Evolutionary conservation across 2,113 vertebrate genomes (phyloP).

Genomic region (Epinephelus moara): DNA sequence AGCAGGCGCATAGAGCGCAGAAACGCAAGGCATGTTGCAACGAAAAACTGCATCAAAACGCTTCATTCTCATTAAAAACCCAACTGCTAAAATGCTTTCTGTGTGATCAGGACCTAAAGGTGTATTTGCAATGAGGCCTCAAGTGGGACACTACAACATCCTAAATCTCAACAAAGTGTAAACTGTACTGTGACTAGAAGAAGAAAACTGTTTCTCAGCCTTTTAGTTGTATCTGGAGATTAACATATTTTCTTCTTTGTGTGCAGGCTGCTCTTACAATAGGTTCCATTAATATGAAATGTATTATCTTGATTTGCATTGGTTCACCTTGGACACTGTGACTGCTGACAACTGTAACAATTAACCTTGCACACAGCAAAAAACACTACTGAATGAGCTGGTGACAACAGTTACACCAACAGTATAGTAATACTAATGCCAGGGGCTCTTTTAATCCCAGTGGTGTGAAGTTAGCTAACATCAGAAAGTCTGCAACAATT

Average conservation of each 20-base stretch:
- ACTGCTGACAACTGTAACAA: slow-evolving; percentile 9
- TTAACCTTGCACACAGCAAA: not conserved
- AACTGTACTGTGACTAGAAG: not conserved
- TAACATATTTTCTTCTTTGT: not conserved
- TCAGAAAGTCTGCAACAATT: not conserved
- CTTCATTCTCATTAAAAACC: too few species aligned
- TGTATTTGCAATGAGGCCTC: not conserved
- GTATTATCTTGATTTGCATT: not conserved
- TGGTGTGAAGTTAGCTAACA: not conserved
- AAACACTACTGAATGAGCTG: not conserved
- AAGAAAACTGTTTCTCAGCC: not conserved
- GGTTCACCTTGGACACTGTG: slow-evolving; percentile 13
- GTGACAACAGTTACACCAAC: not conserved
- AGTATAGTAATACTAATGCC: not conserved
- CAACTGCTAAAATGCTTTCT: too few species aligned
- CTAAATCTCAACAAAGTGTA: not conserved
- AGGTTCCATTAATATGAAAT: not conserved
- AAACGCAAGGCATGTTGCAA: too few species aligned
- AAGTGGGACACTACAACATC: too few species aligned
- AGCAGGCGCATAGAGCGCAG: too few species aligned
- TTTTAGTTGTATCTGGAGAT: not conserved
- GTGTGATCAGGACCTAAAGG: not conserved
- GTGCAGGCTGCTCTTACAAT: not conserved
- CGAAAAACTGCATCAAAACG: too few species aligned
- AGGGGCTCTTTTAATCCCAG: not conserved